These are phyloP conservation scores for Megaceryle torquata DNA, from an alignment of 2,113 vertebrate species.

Conservation along the genomic window DNA sequence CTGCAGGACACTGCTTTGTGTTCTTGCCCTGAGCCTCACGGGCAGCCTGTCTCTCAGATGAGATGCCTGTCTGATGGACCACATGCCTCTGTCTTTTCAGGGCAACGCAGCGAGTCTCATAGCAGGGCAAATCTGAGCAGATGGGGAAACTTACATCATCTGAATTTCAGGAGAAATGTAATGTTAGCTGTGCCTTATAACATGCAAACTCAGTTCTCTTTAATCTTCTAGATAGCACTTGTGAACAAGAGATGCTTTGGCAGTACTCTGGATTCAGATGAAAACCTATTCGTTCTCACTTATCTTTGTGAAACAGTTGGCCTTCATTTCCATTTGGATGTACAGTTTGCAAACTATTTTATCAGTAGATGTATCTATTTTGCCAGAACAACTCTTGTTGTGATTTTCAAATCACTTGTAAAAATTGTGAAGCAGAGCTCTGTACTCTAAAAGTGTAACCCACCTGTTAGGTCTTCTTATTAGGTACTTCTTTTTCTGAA, in stretches of 20 bases:
- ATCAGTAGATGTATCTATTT: background rate
- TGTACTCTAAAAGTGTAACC: background rate
- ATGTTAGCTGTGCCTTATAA: background rate
- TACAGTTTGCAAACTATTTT: background rate
- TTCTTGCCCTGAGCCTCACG: background rate
- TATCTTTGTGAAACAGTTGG: background rate
- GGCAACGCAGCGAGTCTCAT: background rate
- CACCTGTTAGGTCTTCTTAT: background rate
- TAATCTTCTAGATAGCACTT: background rate
- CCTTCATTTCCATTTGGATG: background rate
- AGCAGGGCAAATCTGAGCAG: background rate
- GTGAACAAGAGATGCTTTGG: background rate
- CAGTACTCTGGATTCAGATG: background rate
- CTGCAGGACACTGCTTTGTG: accelerated
- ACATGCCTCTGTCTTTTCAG: background rate
- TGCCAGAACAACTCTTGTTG: background rate
- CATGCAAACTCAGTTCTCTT: background rate
- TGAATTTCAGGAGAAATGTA: background rate
- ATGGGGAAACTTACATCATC: background rate
- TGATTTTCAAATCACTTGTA: background rate
- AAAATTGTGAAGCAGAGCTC: background rate
- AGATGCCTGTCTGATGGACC: background rate
- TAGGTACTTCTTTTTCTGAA: background rate
- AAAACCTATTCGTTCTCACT: background rate
- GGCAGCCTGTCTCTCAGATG: background rate